These are phyloP conservation scores for Alloplasta piceator DNA, from an alignment of 2,888 invertebrate species.

Conservation along the genomic window DNA sequence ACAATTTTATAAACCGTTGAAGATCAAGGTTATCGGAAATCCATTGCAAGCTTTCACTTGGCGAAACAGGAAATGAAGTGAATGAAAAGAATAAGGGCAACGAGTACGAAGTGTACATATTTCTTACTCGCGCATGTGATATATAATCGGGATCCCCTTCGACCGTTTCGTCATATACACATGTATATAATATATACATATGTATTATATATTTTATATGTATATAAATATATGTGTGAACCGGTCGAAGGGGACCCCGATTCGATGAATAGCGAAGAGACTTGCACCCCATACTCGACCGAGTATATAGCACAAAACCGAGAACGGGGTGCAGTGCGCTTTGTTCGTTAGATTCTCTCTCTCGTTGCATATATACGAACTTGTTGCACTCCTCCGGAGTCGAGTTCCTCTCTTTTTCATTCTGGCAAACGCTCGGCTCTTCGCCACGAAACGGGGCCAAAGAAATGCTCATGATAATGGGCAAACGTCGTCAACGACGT, in stretches of 20 bases:
- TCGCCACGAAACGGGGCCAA: constrained; percentile 60
- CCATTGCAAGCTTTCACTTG: too few relatives aligned
- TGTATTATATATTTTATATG: too few relatives aligned
- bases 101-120: too few relatives aligned
- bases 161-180: not conserved
- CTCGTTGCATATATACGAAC: constrained; percentile 57
- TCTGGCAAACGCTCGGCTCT: constrained; percentile 35
- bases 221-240: too few relatives aligned
- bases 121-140: too few relatives aligned
- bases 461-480: constrained; percentile 54
- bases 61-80: too few relatives aligned
- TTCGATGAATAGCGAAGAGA: constrained; percentile 31
- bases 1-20: too few relatives aligned
- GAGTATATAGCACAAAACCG: not conserved
- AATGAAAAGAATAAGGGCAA: too few relatives aligned
- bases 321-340: constrained; percentile 17
- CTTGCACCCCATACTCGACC: not conserved
- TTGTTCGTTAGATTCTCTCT: constrained; percentile 2
- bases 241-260: constrained; percentile 22
- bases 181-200: not conserved
- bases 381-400: constrained; percentile 60
- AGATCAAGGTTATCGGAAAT: too few relatives aligned
- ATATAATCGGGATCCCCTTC: not conserved
- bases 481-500: constrained; percentile 14
- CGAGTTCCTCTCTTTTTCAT: constrained; percentile 10